Base-by-base conservation (phyloP, 53 echinoderm and acorn worm genomes). In the Glandiceps talaboti region DNA sequence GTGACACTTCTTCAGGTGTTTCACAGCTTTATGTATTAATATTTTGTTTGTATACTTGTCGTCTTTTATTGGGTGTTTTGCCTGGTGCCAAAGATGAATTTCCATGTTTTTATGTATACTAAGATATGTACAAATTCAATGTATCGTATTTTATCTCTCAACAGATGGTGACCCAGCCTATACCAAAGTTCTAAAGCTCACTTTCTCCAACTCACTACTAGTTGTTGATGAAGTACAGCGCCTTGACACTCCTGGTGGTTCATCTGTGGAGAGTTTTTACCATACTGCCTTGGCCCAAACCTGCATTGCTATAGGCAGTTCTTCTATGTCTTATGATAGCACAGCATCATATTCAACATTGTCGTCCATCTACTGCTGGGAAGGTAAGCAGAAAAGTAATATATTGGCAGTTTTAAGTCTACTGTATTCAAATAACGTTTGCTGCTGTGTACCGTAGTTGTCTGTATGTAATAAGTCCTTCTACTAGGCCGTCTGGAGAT, bases 291-390 rank as follows among this genome's bases (percentile, higher is more conserved):
- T 45, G 6, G 64, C 6, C 64, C 6, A 45, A 20, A 12, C 64
- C 64, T 45, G 64, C 20, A 45, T 45, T 12, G 64, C 64, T 20
- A 45, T 45, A 12, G 64, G 6, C 20, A 45, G 20, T 45, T 6
- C 64, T 45, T 45, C 6, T 20, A 45, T 12, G 20, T 20, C 6
- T 12, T 6, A 20, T 45, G 64, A 6, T 12, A 20, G 20, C 20
- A 20, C 6, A 6, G 20, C 20, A 6, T 45, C 64, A 12, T 20
- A 12, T 6, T 12, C 6, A 45, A 45, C 64, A 6, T 12, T 12
- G 32, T 87, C 86, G 25, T 74, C 90, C 25, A 14, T 83, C 10
- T 87, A 90, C 73, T 76, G 64, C 74, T 90, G 90, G 90, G 33
- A 82, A 87, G 90, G 90, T 87, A 30, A 26, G 87, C 29, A 84